Conservation (phyloP, 1,140 invertebrate species). For the Microplitis demolitor region DNA sequence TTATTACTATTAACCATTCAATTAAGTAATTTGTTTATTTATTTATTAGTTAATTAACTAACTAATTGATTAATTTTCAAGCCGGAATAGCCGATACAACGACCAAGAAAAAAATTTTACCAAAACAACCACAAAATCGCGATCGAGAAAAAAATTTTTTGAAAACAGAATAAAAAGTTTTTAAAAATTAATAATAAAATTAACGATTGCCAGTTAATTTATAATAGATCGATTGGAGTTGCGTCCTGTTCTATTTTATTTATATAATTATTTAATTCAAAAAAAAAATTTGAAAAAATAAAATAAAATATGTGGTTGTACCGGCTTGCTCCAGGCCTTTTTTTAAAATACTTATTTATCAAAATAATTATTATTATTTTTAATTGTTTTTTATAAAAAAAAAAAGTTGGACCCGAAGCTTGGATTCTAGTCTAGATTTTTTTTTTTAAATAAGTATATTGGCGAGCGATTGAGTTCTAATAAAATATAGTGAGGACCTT, state of each 20-base stretch:
- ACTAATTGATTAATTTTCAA: conserved; percentile 27
- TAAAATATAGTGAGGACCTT: no score
- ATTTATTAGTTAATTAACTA: neutral
- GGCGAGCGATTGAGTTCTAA: no score
- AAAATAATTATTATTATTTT: neutral
- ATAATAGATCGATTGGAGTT: conserved; percentile 53
- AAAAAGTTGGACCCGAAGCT: no score
- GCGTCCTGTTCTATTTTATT: conserved; percentile 42
- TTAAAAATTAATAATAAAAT: neutral
- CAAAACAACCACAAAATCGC: conserved; percentile 36
- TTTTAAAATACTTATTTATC: neutral
- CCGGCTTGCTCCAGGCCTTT: conserved; percentile 59
- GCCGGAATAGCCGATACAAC: conserved; percentile 60
- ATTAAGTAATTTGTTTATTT: conserved; percentile 13
- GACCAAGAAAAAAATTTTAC: conserved; percentile 34
- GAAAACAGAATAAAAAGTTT: conserved; percentile 21
- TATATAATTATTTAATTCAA: conserved; percentile 12
- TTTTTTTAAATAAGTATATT: no score
- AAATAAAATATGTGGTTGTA: conserved; percentile 53
- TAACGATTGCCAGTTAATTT: conserved; percentile 52
- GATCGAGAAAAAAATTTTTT: neutral
- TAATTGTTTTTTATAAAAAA: neutral
- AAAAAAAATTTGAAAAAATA: neutral
- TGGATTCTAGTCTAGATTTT: no score
- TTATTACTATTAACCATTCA: conserved; percentile 13